Evolutionary conservation across 2,888 invertebrate species (phyloP).

Genomic region (Laothoe populi): DNA sequence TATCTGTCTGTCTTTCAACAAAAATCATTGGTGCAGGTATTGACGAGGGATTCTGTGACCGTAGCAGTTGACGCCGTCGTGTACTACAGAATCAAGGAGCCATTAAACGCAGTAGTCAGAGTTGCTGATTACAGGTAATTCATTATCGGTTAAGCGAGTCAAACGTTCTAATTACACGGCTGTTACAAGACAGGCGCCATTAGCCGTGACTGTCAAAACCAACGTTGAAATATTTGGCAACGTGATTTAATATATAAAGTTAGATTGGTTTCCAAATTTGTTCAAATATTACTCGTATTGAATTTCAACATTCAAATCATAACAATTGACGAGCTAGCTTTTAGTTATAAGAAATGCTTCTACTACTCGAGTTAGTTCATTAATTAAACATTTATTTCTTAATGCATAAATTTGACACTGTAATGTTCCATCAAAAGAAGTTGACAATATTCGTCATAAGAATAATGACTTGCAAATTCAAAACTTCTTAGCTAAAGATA

Average conservation of each 20-base stretch:
- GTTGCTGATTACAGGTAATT: constrained; percentile 91
- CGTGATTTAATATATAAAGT: background rate
- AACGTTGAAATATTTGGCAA: background rate
- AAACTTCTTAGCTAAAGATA: no score
- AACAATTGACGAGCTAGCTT: no score
- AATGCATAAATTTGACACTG: no score
- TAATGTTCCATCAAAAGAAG: no score
- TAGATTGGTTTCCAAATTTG: background rate
- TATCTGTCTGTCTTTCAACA: background rate
- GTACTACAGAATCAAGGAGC: constrained; percentile 92
- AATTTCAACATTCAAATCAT: no score
- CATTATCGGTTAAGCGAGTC: background rate
- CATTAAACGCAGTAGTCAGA: constrained; percentile 89
- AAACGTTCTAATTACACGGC: constrained; percentile 26
- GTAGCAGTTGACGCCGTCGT: constrained; percentile 97
- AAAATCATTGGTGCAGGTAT: constrained; percentile 81
- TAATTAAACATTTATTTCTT: no score
- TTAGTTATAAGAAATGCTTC: no score
- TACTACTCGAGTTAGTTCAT: no score
- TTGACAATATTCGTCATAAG: no score
- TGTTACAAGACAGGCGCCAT: constrained; percentile 10
- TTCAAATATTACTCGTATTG: no score
- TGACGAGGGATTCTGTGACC: constrained; percentile 97
- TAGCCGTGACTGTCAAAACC: constrained; percentile 2
- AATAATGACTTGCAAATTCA: no score